A percentile compares a stretch with the other conserved stretches of the same genome.
Conservation (phyloP, 2,888 invertebrate species). For the Sinelater perroti region DNA sequence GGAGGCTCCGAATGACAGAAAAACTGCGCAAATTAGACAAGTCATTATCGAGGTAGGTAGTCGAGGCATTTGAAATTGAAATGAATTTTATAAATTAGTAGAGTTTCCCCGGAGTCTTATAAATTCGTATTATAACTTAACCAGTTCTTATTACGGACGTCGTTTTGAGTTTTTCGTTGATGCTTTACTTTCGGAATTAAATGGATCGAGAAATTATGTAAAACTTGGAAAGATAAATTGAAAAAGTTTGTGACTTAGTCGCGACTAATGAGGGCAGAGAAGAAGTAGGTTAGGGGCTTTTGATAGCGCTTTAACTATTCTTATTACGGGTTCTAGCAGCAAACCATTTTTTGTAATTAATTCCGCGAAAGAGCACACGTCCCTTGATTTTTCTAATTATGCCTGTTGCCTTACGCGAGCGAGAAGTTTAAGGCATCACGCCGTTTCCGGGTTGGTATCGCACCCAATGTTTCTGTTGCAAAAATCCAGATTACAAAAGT, state of each 20-base stretch:
- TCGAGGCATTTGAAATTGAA: not conserved
- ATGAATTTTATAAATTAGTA: slow-evolving; percentile 7
- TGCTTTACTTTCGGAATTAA: slow-evolving; percentile 13
- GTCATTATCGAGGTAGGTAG: not conserved
- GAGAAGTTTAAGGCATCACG: not conserved
- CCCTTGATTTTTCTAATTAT: too few species aligned
- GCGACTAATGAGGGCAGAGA: slow-evolving; percentile 16
- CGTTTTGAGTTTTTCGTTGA: slow-evolving; percentile 14
- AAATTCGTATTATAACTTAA: slow-evolving; percentile 9
- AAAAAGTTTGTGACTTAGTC: slow-evolving; percentile 22
- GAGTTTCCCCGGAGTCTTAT: not conserved
- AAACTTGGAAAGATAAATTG: slow-evolving; percentile 20
- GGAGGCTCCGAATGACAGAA: not conserved
- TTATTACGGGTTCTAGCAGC: not conserved
- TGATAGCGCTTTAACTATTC: slow-evolving; percentile 6
- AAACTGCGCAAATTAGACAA: not conserved
- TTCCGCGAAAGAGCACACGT: too few species aligned
- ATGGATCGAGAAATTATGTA: slow-evolving; percentile 22
- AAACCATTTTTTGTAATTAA: not conserved
- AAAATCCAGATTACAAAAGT: slow-evolving; percentile 13
- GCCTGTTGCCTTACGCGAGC: too few species aligned
- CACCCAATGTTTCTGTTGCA: slow-evolving; percentile 1
- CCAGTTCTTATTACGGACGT: slow-evolving; percentile 15
- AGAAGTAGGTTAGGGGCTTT: slow-evolving; percentile 11
- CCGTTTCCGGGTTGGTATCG: not conserved